Conservation (phyloP, 2,113 vertebrate genomes). For the Acrocephalus arundinaceus region DNA sequence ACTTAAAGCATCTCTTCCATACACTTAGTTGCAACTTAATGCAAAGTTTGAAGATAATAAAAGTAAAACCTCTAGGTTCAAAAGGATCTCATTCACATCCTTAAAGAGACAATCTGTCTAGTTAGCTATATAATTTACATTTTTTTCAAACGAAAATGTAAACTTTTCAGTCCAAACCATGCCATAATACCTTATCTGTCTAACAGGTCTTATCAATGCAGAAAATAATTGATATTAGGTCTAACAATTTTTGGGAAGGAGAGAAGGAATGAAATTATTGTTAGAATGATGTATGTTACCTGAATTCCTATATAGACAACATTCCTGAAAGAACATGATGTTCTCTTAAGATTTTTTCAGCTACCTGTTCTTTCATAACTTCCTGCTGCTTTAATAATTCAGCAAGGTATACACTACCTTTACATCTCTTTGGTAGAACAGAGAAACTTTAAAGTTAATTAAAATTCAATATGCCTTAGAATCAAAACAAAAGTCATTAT, state of each 20-base stretch:
- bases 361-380: neutral
- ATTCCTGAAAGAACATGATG: neutral
- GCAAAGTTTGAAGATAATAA: neutral
- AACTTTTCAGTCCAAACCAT: neutral
- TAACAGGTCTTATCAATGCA: neutral
- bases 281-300: neutral
- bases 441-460: neutral
- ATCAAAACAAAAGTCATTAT: neutral
- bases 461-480: neutral
- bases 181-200: neutral
- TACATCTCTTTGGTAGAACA: neutral
- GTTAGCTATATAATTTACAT: neutral
- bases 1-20: neutral
- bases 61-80: neutral
- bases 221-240: neutral
- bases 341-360: neutral
- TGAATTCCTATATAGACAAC: neutral
- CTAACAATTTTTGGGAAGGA: neutral
- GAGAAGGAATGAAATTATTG: neutral
- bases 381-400: neutral
- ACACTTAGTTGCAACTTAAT: neutral
- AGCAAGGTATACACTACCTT: neutral
- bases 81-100: neutral
- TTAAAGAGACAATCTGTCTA: neutral
- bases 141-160: neutral